These are phyloP conservation scores for Neoniphon sammara DNA, from an alignment of 2,797 vertebrate genomes.

Conservation along the genomic window DNA sequence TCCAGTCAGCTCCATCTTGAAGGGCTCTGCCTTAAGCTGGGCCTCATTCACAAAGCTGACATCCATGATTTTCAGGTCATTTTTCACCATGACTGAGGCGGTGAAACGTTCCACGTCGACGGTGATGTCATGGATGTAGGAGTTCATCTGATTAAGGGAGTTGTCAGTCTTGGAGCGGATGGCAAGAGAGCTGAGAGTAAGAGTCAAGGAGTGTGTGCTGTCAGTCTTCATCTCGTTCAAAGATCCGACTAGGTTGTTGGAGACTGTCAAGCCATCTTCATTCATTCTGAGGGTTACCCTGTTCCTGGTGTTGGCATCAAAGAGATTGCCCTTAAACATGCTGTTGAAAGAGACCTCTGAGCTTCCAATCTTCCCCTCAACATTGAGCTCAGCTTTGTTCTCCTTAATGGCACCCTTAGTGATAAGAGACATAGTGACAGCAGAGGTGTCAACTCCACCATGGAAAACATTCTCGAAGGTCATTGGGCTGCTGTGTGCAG, in stretches of 20 bases:
- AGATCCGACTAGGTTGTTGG: constrained; percentile 88
- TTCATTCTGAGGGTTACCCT: constrained; percentile 87
- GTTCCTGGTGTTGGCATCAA: constrained; percentile 86
- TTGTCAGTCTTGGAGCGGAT: constrained; percentile 88
- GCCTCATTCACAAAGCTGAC: constrained; percentile 85
- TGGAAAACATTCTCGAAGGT: constrained; percentile 89
- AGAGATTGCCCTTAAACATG: constrained; percentile 83
- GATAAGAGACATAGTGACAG: constrained; percentile 84
- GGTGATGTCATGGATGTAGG: constrained; percentile 89
- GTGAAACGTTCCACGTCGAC: constrained; percentile 82
- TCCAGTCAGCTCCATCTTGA: constrained; percentile 86
- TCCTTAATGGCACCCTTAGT: constrained; percentile 85
- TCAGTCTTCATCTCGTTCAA: constrained; percentile 87
- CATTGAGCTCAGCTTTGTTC: constrained; percentile 85
- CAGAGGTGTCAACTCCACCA: constrained; percentile 82
- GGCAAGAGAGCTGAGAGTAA: constrained; percentile 82
- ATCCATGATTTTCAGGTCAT: constrained; percentile 85
- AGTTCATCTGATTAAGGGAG: constrained; percentile 84
- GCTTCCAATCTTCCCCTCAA: constrained; percentile 86
- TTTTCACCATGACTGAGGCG: constrained; percentile 81
- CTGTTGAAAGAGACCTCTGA: constrained; percentile 85
- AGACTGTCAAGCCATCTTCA: constrained; percentile 86
- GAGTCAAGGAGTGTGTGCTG: constrained; percentile 84
- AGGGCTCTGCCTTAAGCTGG: constrained; percentile 83
- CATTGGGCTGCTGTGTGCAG: constrained; percentile 84